These are phyloP conservation scores for Anseranas semipalmata DNA, from an alignment of 2,113 vertebrate genomes.

Conservation along the genomic window DNA sequence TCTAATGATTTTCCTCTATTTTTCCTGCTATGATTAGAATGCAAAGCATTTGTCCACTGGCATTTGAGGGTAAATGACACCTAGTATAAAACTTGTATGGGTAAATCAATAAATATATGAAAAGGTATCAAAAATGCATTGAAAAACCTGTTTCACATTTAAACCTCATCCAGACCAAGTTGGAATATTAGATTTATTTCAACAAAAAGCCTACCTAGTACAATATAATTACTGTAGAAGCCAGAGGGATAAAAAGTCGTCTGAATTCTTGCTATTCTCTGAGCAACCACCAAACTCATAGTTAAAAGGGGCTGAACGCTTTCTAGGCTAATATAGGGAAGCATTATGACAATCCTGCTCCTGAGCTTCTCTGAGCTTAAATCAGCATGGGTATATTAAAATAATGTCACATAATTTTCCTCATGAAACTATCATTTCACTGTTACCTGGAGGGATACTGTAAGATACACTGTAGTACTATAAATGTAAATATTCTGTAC, in stretches of 20 bases:
- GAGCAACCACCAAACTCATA: conserved; percentile 18
- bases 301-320: conserved; percentile 29
- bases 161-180: not conserved
- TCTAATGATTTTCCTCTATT: not conserved
- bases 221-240: conserved; percentile 10
- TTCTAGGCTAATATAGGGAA: conserved; percentile 25
- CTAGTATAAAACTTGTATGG: not conserved
- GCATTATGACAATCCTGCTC: conserved; percentile 38
- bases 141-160: not conserved
- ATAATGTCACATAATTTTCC: conserved; percentile 71
- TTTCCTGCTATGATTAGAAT: not conserved
- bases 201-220: not conserved
- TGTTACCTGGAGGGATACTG: conserved; percentile 68
- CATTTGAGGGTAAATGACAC: not conserved
- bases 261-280: not conserved
- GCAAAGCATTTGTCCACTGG: not conserved
- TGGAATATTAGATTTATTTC: not conserved
- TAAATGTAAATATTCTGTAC: conserved; percentile 74
- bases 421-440: conserved; percentile 56
- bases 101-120: not conserved
- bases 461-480: conserved; percentile 55
- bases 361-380: conserved; percentile 49
- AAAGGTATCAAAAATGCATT: not conserved
- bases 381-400: conserved; percentile 62
- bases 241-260: not conserved